Base-by-base conservation (phyloP, 2,888 invertebrate genomes). In the Brenthis daphne region DNA sequence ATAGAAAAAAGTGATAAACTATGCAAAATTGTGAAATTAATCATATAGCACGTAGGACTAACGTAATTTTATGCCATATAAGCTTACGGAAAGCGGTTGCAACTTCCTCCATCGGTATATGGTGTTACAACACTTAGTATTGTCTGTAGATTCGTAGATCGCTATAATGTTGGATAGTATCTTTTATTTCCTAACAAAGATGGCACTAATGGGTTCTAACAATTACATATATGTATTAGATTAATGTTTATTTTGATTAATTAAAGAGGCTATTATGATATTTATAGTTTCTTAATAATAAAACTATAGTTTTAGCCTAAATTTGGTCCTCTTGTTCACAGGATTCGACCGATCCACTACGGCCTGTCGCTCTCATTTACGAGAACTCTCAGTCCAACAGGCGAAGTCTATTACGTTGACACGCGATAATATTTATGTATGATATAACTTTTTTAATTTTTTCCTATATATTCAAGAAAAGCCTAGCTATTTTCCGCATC, bases 51-150 rank as follows among this genome's bases (percentile, higher is more conserved):
- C 37, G 37, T 43, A 43, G 37, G 37, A 8, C 37, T 43, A 43
- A 60, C 16, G 11, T n/a, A 58, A n/a, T 6, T 55, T 60, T 33
- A 60, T 50, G 24, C 48, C 11, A 29, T 58, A 48, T 50, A 6
- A 6, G 1, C 50, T 24, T 43, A 55, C 55, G 56, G 50, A 56
- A 57, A 63, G 64, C 47, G 57, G 33, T 67, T 29, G 67, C 70
- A 65, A 67, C 48, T 68, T 73, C 68, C 73, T 67, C 63, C 48
- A 57, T 61, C 50, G 43, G 63, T 64, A 43, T 61, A 68, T 64
- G 72, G 67, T 48, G 64, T 72, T 70, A 68, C 67, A 68, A 69
- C 71, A 71, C 13, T 63, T 11, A 68, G 70, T 70, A 68, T 67
- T 68, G 68, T 67, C 60, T 51, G 68, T 64, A 66, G 61, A 64